Conservation (phyloP, 37 sponge, comb jelly and placozoan genomes). For the Spongia lamella region DNA sequence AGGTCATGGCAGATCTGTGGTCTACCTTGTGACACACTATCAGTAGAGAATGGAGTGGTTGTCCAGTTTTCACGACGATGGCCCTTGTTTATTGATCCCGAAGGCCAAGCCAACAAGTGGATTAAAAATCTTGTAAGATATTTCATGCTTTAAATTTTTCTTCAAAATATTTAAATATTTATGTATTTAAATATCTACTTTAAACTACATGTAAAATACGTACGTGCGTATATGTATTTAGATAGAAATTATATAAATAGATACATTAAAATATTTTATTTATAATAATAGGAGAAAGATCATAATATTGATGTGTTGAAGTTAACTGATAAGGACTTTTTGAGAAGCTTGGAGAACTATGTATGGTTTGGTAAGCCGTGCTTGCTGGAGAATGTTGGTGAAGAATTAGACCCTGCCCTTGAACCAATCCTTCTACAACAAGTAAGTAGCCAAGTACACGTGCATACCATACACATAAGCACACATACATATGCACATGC, state of each 20-base stretch:
- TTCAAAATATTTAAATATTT: too few species aligned
- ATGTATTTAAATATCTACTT: too few species aligned
- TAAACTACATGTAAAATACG: neutral
- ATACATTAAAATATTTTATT: too few species aligned
- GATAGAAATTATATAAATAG: too few species aligned
- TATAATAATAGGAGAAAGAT: slow-evolving; percentile 90
- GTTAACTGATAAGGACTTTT: slow-evolving; percentile 91
- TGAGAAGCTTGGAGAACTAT: slow-evolving; percentile 93
- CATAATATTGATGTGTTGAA: slow-evolving; percentile 91
- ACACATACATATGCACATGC: too few species aligned
- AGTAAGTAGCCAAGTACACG: neutral
- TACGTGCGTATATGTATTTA: neutral
- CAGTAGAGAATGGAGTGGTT: slow-evolving; percentile 95
- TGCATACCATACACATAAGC: neutral
- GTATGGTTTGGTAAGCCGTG: slow-evolving; percentile 96
- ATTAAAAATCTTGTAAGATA: slow-evolving; percentile 84
- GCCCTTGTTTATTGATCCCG: slow-evolving; percentile 99
- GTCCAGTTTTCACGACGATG: slow-evolving; percentile 90
- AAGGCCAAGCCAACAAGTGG: slow-evolving; percentile 99
- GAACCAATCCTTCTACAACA: slow-evolving; percentile 94
- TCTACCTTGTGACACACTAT: slow-evolving; percentile 88
- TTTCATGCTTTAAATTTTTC: too few species aligned
- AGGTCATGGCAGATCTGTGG: slow-evolving; percentile 91
- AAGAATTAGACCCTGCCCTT: slow-evolving; percentile 96
- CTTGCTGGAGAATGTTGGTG: slow-evolving; percentile 95